Evolutionary conservation across 2,113 vertebrate species (phyloP).

Genomic region (Hippocampus zosterae): DNA sequence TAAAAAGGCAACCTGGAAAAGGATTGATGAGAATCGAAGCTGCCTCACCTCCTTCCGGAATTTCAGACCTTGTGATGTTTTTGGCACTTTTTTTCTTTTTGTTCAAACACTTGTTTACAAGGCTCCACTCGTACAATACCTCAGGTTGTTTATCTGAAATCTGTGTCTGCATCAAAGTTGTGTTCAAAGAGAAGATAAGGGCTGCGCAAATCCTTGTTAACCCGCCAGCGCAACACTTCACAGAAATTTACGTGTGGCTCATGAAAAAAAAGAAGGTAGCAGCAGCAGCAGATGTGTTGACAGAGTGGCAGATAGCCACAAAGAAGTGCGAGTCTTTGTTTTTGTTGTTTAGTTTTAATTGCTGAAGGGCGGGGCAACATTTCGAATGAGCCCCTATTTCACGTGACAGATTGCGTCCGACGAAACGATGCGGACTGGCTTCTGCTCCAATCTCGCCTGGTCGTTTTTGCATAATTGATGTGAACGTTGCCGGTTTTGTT

Average conservation of each 20-base stretch:
- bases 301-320: slow-evolving; percentile 59
- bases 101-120: slow-evolving; percentile 56
- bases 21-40: slow-evolving; percentile 19
- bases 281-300: slow-evolving; percentile 22
- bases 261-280: slow-evolving; percentile 21
- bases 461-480: slow-evolving; percentile 46
- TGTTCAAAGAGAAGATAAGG: slow-evolving; percentile 65
- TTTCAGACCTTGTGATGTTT: slow-evolving; percentile 39
- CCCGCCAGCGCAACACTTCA: slow-evolving; percentile 55
- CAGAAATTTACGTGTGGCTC: slow-evolving; percentile 46
- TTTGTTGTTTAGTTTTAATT: slow-evolving; percentile 33
- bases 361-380: slow-evolving; percentile 40
- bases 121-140: slow-evolving; percentile 38
- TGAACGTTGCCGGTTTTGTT: slow-evolving; percentile 44
- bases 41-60: slow-evolving; percentile 42
- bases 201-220: slow-evolving; percentile 57
- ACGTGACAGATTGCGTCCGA: slow-evolving; percentile 38
- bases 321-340: slow-evolving; percentile 40
- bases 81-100: slow-evolving; percentile 22
- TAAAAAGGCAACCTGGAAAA: slow-evolving; percentile 30
- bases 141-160: slow-evolving; percentile 63
- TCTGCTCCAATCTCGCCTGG: slow-evolving; percentile 34
- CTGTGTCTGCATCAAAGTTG: slow-evolving; percentile 55
- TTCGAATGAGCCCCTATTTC: slow-evolving; percentile 43
- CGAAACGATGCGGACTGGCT: slow-evolving; percentile 35